Base-by-base conservation (phyloP, 2,113 vertebrate species). In the Coracopsis vasa region DNA sequence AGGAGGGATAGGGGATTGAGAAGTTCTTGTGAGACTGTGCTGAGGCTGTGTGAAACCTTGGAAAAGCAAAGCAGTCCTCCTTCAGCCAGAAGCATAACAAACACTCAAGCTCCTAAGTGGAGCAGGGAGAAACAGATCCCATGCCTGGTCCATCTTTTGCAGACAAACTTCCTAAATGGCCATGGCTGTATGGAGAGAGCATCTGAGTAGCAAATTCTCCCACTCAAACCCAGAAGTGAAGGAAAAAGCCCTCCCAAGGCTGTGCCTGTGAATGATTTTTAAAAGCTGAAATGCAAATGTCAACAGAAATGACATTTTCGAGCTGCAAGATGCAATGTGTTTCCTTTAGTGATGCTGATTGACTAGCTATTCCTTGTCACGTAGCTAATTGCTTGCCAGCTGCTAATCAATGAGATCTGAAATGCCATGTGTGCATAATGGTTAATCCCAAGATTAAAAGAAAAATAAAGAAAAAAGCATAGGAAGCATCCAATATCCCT, bases 251-350 rank as follows among this genome's bases (percentile, higher is more conserved):
- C 20, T 70, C 28, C 31, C 31, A 45, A 62, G 84, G 11, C 13
- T 44, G 56, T 67, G 45, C 15, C 0, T 80, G 33, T 47, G 58
- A 23, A 13, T 31, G 47, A 51, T 33, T 86, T 80, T 83, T 56
- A 60, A 80, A 60, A 70, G 48, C 14, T 53, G 80, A 45, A 48
- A 25, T 28, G 21, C 37, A 86, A 80, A 90, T 80, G 33, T 78
- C 66, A 79, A 17, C n/a, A 78, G 47, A 67, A 87, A 33, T 47
- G 78, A 54, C 71, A 84, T 90, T 97, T 94, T 44, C 35, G 50
- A 92, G 66, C 54, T 75, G 9, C 24, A 42, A 33, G 47, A n/a
- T 37, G 44, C 42, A 45, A 31, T 23, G 28, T 9, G 3, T 72
- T 78, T 67, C 27, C 58, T 67, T 44, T 66, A 50, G 47, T 11